Evolutionary conservation across 2,888 invertebrate species (phyloP).

Genomic region (Adelphocoris suturalis): DNA sequence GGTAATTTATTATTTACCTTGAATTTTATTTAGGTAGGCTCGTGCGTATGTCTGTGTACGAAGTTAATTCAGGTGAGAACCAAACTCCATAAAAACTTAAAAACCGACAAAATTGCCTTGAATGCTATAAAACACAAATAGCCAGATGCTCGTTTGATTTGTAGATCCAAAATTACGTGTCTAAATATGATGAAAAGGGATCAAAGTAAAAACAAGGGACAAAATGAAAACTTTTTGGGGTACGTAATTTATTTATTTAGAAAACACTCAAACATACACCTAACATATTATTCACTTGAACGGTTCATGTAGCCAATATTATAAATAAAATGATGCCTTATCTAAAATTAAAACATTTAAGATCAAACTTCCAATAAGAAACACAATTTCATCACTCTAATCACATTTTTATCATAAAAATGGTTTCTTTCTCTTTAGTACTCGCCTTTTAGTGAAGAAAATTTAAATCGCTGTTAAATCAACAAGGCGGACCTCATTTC

Average conservation of each 20-base stretch:
- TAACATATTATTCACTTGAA: constrained; percentile 59
- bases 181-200: too few species aligned
- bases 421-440: background rate
- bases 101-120: too few species aligned
- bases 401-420: background rate
- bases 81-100: too few species aligned
- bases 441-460: background rate
- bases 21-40: too few species aligned
- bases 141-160: too few species aligned
- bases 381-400: background rate
- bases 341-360: background rate
- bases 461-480: constrained; percentile 38
- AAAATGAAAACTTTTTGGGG: constrained; percentile 46
- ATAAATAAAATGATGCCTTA: constrained; percentile 8
- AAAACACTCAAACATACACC: constrained; percentile 62
- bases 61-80: too few species aligned
- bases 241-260: constrained; percentile 60
- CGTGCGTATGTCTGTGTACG: too few species aligned
- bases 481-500: background rate
- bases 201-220: too few species aligned
- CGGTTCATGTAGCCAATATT: constrained; percentile 49
- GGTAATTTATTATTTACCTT: too few species aligned
- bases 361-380: background rate
- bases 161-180: too few species aligned
- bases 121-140: too few species aligned